Conservation (phyloP, 2,888 invertebrate species). For the Fabriciana adippe region DNA sequence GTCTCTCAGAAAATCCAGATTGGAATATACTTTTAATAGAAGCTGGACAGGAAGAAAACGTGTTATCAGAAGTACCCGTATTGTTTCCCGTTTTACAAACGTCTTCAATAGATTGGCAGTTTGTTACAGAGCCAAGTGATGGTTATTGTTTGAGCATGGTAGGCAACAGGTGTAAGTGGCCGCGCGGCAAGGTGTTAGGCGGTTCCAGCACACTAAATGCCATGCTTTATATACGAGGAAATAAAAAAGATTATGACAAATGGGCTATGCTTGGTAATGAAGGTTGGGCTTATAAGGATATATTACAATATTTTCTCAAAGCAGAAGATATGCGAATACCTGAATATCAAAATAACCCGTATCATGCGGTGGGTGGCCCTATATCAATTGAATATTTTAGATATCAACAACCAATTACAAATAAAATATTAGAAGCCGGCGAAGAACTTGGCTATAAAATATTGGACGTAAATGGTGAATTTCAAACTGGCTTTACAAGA, state of each 20-base stretch:
- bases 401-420: conserved; percentile 86
- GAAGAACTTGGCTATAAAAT: conserved; percentile 86
- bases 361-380: conserved; percentile 88
- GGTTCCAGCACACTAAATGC: conserved; percentile 94
- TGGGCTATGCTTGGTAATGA: conserved; percentile 89
- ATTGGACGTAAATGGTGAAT: conserved; percentile 88
- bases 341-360: conserved; percentile 79
- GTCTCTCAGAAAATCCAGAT: conserved; percentile 87
- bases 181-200: conserved; percentile 89
- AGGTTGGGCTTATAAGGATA: conserved; percentile 90
- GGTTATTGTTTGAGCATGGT: conserved; percentile 87
- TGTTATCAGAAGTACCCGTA: conserved; percentile 87
- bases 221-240: conserved; percentile 94
- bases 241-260: conserved; percentile 91
- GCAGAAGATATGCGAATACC: conserved; percentile 89
- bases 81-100: conserved; percentile 87
- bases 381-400: conserved; percentile 88
- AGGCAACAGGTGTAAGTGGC: conserved; percentile 86
- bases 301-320: conserved; percentile 90
- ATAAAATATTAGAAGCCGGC: conserved; percentile 87
- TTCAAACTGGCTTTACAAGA: conserved; percentile 90
- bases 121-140: conserved; percentile 87
- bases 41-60: conserved; percentile 89
- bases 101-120: conserved; percentile 91
- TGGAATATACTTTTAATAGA: conserved; percentile 90